Percentiles rank a stretch among this genome's conserved stretches.
Evolutionary conservation across 2,113 vertebrate species (phyloP).

Genomic region (Callipepla californica): DNA sequence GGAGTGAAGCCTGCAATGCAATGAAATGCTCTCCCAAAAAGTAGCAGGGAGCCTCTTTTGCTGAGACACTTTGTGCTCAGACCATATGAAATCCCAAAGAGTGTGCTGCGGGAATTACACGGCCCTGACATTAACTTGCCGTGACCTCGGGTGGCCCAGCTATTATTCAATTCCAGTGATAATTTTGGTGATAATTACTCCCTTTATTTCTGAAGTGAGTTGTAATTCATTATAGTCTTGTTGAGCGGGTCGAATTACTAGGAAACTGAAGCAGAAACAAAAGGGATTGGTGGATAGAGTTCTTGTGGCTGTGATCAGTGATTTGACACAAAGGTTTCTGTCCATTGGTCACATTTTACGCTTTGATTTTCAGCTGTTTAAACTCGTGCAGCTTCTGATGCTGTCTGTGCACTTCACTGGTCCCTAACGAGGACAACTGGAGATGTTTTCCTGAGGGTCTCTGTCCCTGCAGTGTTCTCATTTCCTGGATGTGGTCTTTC

Average conservation of each 20-base stretch:
- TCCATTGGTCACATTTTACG: not conserved
- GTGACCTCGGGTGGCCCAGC: not conserved
- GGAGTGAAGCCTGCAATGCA: not conserved
- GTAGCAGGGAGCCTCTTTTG: not conserved
- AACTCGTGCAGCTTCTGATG: not conserved
- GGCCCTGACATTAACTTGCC: not conserved
- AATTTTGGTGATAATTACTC: conserved; percentile 46
- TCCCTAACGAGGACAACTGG: not conserved
- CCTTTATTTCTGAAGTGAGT: conserved; percentile 26
- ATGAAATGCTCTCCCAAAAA: not conserved
- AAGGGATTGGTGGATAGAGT: not conserved
- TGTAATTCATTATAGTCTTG: conserved; percentile 25
- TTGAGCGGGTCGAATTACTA: not conserved
- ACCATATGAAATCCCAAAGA: not conserved
- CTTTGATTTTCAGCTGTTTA: not conserved
- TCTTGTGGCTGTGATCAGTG: not conserved
- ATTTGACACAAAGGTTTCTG: not conserved
- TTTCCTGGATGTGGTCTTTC: not conserved
- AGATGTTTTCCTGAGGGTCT: not conserved
- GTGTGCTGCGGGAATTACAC: not conserved
- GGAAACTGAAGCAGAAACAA: conserved; percentile 10
- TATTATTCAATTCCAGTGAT: conserved; percentile 33
- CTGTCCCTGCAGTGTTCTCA: not conserved
- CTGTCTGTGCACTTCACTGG: not conserved
- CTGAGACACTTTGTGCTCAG: not conserved